Base-by-base conservation (phyloP, 1,140 invertebrate species). In the Phthorimaea operculella region DNA sequence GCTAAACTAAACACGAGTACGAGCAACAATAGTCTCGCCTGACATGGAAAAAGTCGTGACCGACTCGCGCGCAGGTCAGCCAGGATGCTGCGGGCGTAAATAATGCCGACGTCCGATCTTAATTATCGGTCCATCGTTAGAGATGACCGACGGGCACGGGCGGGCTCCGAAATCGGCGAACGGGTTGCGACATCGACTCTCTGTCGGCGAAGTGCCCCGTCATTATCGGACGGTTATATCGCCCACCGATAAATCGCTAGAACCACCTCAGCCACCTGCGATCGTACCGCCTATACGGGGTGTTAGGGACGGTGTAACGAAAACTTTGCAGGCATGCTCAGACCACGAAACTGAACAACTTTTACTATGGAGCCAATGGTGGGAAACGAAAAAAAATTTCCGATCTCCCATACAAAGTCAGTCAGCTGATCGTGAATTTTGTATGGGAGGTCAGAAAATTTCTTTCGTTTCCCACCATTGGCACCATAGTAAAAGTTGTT, bases 91-190 rank as follows among this genome's bases (percentile, higher is more conserved):
- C 73, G 68, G 78, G 80, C 80, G 78, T 79, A 83, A 83, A 83
- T 83, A 83, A 81, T 79, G 68, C 74, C 72, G 74, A 73, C 70
- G 79, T 78, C 79, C 72, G 68, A 83, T 81, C 78, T 81, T 83
- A 83, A 83, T 83, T 83, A 83, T 83, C 79, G 74, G 63, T 72
- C 70, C 72, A 83, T 83, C 79, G 79, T 79, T 82, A 81, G 76
- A 78, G 78, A 83, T 80, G 73, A 80, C 74, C 77, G 73, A 75
- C 72, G 70, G 72, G 70, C 78, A 72, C 56, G 16, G 16, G 44
- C 44, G 14, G 44, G 44, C 44, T 69, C 76, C 75, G 70, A 82
- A 79, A 77, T 74, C 75, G 66, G 76, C 71, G 73, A 73, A 60
- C 62, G 59, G 53, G 69, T 82, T 82, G 75, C 76, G 74, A 79